Base-by-base conservation (phyloP, 2,113 vertebrate species). In the Aramus guarauna region DNA sequence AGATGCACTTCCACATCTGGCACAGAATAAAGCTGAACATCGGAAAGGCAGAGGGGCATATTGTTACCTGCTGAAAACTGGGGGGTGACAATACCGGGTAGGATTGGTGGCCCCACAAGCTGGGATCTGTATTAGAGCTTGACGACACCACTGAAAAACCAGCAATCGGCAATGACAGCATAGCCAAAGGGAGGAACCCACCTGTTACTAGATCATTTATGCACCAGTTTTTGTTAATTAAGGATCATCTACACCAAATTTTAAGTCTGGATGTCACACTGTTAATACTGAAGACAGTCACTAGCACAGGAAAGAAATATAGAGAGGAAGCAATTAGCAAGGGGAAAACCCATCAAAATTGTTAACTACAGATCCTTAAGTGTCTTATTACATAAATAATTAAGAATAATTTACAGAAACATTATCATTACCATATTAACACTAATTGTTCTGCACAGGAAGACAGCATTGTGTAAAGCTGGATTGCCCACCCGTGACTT, bases 371-470 rank as follows among this genome's bases (percentile, higher is more conserved):
- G 87, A 91, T 96, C 63, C 77, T 74, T 96, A 93, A 95, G 85
- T 88, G 68, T 85, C 94, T 92, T 97, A 94, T 90, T 97, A 90
- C 78, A 94, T 94, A 97, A 97, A 96, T 77, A 97, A 97, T 96
- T 95, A 96, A 97, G 95, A 96, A 87, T 95, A 96, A 96, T 95
- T 97, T 96, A 96, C 90, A 95, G 97, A 94, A 96, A 96, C 91
- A 97, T 97, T 94, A 96, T 91, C 89, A 82, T 94, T 91, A 96
- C 87, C 89, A 80, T 87, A 97, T 94, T 95, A 97, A 83, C 92
- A 80, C 84, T 96, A 94, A 95, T 94, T 95, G 96, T 97, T 96
- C 93, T 88, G 95, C 89, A 62, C 78, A 92, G 93, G 87, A 96
- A 97, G 92, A 91, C 58, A 58, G 81, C 84, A 94, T 58, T 95